Base-by-base conservation (phyloP, 2,797 vertebrate species). In the Enteromius paludinosus region DNA sequence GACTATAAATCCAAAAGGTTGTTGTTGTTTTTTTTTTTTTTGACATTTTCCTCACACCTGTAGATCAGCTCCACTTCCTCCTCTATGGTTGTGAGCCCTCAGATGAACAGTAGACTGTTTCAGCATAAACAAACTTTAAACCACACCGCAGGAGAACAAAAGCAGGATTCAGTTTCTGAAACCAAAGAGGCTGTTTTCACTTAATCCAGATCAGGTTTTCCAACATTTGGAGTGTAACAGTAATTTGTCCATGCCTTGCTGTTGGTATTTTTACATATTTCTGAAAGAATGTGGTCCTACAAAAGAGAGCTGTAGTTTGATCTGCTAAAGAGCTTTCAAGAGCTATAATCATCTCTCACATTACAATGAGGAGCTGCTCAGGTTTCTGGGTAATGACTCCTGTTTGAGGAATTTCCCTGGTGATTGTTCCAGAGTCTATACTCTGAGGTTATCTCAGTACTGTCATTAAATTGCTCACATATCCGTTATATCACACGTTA, bases 331-430 rank as follows among this genome's bases (percentile, higher is more conserved):
- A 88, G 54, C 77, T 90, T 90, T 90, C 65, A 18, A 71, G 84
- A 87, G 87, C 76, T 86, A 87, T 86, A 89, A 89, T 89, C 83
- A 88, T 90, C 84, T 81, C 83, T 78, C 86, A 86, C 79, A 79
- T 90, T 90, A 92, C 91, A 90, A 91, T 76, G 65, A 86, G 86
- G 65, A 78, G 76, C 41, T 59, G 90, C 70, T 94, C 87, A 59
- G 75, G 87, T 94, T 93, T 89, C 93, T 85, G 49, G 52, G 82
- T 90, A 93, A 91, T 92, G 89, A 85, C 85, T 92, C 88, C 89
- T 91, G 91, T 91, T 89, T 78, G 62, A 93, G 92, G 92, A 94
- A 95, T 92, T 95, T 91, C 93, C 93, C 90, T 64, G 43, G 77
- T 72, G 89, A 90, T 91, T 92, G 88, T 92, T 87, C 10, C 84